Conservation (phyloP, 1,140 invertebrate genomes). For the Zaprionus ghesquierei region DNA sequence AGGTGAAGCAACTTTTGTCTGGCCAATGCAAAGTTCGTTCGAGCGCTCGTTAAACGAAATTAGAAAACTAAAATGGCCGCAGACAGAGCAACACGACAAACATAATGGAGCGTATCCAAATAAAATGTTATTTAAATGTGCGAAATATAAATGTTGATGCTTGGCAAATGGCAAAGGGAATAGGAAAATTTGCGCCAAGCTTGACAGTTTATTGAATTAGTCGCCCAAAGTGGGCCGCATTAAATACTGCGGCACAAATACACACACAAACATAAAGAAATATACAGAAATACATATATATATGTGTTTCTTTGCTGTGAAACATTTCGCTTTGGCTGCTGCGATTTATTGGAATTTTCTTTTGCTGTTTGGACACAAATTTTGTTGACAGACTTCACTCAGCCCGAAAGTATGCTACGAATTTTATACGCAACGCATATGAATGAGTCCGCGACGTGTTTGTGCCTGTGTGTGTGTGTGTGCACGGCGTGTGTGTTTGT, state of each 20-base stretch:
- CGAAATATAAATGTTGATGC: conserved; percentile 26
- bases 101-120: conserved; percentile 31
- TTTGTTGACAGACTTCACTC: conserved; percentile 30
- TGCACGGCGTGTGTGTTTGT: conserved; percentile 30
- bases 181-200: background rate
- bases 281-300: background rate
- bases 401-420: conserved; percentile 61
- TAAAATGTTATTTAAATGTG: conserved; percentile 44
- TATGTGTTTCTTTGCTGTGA: background rate
- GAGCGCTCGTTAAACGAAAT: conserved; percentile 32
- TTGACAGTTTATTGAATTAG: conserved; percentile 21
- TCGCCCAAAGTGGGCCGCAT: conserved; percentile 14
- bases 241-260: conserved; percentile 8
- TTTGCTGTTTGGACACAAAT: conserved; percentile 30
- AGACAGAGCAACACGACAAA: background rate
- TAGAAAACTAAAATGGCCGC: conserved; percentile 7
- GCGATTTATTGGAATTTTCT: conserved; percentile 60
- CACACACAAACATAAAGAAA: background rate
- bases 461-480: conserved; percentile 5
- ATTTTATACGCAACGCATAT: conserved; percentile 38
- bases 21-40: background rate
- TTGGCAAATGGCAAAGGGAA: background rate
- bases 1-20: conserved; percentile 18
- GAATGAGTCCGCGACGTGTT: conserved; percentile 33
- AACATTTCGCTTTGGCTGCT: conserved; percentile 41